These are phyloP conservation scores for Clarias fuscus DNA, from an alignment of 2,797 vertebrate species.

Conservation along the genomic window DNA sequence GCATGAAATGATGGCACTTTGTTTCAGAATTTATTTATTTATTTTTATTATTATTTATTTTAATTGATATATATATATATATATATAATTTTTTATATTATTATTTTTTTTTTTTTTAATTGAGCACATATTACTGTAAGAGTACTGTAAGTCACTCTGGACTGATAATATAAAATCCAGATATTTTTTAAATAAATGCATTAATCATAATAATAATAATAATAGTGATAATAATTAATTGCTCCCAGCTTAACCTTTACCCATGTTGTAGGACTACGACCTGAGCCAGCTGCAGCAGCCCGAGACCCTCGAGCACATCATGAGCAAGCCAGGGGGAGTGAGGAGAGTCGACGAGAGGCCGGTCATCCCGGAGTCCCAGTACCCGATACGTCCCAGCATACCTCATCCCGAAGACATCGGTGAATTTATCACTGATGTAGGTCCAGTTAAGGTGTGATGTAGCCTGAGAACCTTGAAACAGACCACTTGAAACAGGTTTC, in stretches of 20 bases:
- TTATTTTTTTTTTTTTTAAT: too few species aligned
- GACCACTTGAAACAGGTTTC: neutral
- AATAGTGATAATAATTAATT: neutral
- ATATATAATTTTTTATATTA: too few species aligned
- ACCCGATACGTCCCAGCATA: constrained; percentile 88
- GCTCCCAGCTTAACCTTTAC: constrained; percentile 26
- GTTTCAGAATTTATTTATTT: neutral
- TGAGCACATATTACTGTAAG: neutral
- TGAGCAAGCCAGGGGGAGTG: constrained; percentile 88
- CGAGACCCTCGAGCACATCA: constrained; percentile 90
- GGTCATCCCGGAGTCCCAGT: constrained; percentile 92
- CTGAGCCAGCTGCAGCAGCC: constrained; percentile 98
- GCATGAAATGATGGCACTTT: neutral
- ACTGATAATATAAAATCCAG: neutral
- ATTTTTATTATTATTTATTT: neutral
- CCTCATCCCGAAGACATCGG: constrained; percentile 97
- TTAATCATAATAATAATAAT: too few species aligned
- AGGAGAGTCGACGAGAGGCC: constrained; percentile 95
- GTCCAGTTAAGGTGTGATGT: constrained; percentile 18
- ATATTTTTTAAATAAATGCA: neutral
- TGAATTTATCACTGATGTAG: constrained; percentile 96
- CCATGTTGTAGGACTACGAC: constrained; percentile 88
- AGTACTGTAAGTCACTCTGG: neutral
- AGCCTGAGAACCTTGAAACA: too few species aligned
- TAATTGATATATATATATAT: too few species aligned